Percentiles rank a stretch among this genome's conserved stretches.
Evolutionary conservation across 2,113 vertebrate genomes (phyloP).

Genomic region (Macaca mulatta): DNA sequence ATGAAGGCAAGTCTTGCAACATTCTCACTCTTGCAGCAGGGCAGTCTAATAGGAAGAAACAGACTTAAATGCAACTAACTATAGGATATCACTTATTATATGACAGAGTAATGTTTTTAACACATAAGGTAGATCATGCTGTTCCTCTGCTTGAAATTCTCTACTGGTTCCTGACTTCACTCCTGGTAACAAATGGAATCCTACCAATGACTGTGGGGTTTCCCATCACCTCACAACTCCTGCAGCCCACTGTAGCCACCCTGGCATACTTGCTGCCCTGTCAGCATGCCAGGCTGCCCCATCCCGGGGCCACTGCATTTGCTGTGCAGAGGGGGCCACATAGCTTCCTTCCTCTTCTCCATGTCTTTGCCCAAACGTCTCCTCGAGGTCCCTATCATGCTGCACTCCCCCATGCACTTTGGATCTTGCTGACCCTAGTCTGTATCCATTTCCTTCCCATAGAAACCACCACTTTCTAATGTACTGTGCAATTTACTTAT

Average conservation of each 20-base stretch:
- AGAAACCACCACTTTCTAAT: neutral
- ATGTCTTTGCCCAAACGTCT: neutral
- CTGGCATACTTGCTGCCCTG: neutral
- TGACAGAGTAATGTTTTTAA: neutral
- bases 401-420: fast-evolving
- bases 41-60: no score
- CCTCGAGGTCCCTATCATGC: neutral
- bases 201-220: no score
- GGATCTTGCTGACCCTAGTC: neutral
- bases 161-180: neutral
- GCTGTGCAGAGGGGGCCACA: fast-evolving
- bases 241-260: neutral
- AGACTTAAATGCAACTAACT: neutral
- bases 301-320: fast-evolving
- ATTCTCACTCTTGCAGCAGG: neutral
- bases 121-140: fast-evolving
- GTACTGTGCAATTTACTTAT: neutral
- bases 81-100: neutral
- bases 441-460: neutral
- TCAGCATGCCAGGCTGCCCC: no score
- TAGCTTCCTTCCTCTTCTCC: no score
- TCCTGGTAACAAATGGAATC: neutral
- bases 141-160: neutral
- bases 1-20: neutral
- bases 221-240: neutral